Percentiles rank a stretch among this genome's conserved stretches.
phyloP scores from a whole-genome alignment of 2,113 vertebrate genomes.

The Notothenia rossii region DNA sequence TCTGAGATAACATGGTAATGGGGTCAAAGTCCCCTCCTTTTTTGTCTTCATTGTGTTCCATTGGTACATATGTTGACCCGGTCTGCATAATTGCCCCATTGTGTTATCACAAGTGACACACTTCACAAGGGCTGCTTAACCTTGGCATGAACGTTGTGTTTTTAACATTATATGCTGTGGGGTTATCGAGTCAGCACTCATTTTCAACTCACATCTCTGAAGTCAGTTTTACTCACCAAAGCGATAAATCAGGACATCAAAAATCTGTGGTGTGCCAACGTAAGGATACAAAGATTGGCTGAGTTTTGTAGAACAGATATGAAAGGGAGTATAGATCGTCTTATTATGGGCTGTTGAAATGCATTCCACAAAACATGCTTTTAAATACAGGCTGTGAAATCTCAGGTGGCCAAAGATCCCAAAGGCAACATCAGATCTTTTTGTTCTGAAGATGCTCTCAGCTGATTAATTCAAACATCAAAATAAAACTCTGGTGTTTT shows the following conservation, averaged over 20 bases:
- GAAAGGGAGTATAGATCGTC: slow-evolving; percentile 57
- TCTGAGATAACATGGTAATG: slow-evolving; percentile 54
- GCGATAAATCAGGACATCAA: slow-evolving; percentile 50
- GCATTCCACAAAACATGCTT: slow-evolving; percentile 77
- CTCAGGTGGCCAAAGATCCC: slow-evolving; percentile 76
- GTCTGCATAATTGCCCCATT: slow-evolving; percentile 54
- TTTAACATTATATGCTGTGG: slow-evolving; percentile 30
- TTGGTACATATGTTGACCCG: slow-evolving; percentile 62
- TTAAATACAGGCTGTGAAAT: slow-evolving; percentile 75
- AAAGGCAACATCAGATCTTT: slow-evolving; percentile 81
- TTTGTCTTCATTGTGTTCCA: slow-evolving; percentile 56
- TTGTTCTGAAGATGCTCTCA: slow-evolving; percentile 79
- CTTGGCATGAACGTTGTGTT: slow-evolving; percentile 43
- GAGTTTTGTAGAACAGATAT: slow-evolving; percentile 58
- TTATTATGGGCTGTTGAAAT: slow-evolving; percentile 71
- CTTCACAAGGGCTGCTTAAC: slow-evolving; percentile 63
- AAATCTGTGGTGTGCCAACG: slow-evolving; percentile 37
- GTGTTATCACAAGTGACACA: slow-evolving; percentile 46
- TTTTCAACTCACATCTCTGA: slow-evolving; percentile 49
- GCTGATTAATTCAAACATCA: slow-evolving; percentile 85
- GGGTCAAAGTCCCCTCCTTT: slow-evolving; percentile 59
- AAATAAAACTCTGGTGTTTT: slow-evolving; percentile 78
- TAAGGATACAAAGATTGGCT: slow-evolving; percentile 19
- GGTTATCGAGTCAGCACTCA: slow-evolving; percentile 47
- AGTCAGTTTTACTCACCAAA: slow-evolving; percentile 42